phyloP scores from a whole-genome alignment of 2,113 vertebrate species.

The Misgurnus anguillicaudatus region DNA sequence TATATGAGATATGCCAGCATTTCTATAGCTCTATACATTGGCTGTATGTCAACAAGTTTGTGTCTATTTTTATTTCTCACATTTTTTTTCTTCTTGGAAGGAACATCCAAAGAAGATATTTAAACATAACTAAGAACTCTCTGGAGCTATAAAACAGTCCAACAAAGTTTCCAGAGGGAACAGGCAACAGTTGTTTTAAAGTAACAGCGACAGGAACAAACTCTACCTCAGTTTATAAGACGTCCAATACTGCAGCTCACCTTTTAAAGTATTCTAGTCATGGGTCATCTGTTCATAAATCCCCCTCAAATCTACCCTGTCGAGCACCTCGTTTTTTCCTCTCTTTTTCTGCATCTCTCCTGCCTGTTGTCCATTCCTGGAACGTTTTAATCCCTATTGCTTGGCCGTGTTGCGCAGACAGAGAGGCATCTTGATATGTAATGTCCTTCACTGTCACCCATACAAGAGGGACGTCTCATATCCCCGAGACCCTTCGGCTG shows the following conservation, averaged over 20 bases:
- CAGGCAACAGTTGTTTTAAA: not conserved
- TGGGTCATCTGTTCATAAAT: constrained; percentile 46
- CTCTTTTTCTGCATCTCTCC: constrained; percentile 45
- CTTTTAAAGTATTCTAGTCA: constrained; percentile 23
- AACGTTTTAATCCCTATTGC: constrained; percentile 53
- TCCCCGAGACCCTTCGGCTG: constrained; percentile 65
- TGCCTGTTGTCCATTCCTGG: constrained; percentile 44
- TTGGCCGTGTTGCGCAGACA: constrained; percentile 51
- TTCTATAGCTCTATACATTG: too few relatives aligned
- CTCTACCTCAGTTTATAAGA: not conserved
- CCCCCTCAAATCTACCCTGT: constrained; percentile 25
- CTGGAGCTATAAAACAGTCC: too few relatives aligned
- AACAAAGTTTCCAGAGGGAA: not conserved
- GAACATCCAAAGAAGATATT: not conserved
- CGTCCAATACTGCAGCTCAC: constrained; percentile 19
- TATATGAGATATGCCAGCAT: too few relatives aligned
- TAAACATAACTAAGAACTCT: not conserved
- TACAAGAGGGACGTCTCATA: constrained; percentile 64
- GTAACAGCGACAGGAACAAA: not conserved
- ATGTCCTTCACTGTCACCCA: constrained; percentile 74
- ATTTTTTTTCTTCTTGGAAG: too few relatives aligned
- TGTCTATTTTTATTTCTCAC: not conserved
- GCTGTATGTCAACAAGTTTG: too few relatives aligned
- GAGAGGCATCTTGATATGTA: constrained; percentile 68
- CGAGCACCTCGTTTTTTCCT: constrained; percentile 16